Conservation (phyloP, 2,797 vertebrate genomes). For the Falco columbarius region DNA sequence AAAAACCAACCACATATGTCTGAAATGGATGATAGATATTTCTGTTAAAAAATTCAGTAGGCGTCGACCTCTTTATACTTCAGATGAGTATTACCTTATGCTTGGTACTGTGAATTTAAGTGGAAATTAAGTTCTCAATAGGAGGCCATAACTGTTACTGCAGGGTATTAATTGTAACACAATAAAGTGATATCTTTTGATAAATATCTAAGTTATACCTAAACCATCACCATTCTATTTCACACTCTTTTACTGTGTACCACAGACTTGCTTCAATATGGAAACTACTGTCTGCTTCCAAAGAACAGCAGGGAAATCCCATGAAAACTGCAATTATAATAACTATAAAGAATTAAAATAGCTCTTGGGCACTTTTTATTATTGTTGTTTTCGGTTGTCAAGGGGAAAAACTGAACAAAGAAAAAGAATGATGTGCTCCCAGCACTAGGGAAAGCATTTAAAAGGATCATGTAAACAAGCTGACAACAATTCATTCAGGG, state of each 20-base stretch:
- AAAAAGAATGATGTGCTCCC: constrained; percentile 17
- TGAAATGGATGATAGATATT: not conserved
- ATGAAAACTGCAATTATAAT: constrained; percentile 52
- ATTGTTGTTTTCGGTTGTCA: constrained; percentile 12
- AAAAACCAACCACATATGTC: not conserved
- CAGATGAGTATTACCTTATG: not conserved
- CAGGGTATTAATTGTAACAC: not conserved
- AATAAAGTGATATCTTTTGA: not conserved
- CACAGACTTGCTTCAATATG: not conserved
- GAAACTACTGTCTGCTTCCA: constrained; percentile 8
- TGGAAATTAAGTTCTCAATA: constrained; percentile 11
- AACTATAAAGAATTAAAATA: constrained; percentile 60
- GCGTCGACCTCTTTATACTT: not conserved
- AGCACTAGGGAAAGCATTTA: constrained; percentile 12
- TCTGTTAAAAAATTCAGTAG: not conserved
- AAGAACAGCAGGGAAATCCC: constrained; percentile 49
- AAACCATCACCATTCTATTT: not conserved
- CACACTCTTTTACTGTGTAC: not conserved
- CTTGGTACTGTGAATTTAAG: not conserved
- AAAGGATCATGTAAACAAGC: constrained; percentile 44
- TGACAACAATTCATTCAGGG: constrained; percentile 18
- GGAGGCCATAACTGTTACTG: not conserved
- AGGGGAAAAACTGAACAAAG: constrained; percentile 43
- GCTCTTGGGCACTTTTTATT: constrained; percentile 59
- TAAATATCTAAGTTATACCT: not conserved